A percentile compares a stretch with the other conserved stretches of the same genome.
phyloP scores from a whole-genome alignment of 2,113 vertebrate species.

The Alectura lathami region DNA sequence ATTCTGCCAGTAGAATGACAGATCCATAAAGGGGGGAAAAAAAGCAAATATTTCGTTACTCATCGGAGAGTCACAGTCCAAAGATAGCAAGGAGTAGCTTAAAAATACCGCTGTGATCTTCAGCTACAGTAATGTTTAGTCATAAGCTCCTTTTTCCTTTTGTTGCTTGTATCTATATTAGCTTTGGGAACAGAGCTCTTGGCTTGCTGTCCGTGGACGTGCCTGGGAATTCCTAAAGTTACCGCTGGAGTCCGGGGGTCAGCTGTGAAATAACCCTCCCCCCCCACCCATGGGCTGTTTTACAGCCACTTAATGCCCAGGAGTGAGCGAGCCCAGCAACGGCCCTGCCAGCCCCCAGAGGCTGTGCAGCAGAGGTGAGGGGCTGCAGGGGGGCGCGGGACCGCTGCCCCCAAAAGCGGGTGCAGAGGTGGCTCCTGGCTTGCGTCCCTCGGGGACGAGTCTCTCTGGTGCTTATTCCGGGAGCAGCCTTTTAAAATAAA shows the following conservation, averaged over 20 bases:
- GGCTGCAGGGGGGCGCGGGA: too few species aligned
- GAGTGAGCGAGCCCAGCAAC: neutral
- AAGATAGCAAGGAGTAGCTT: constrained; percentile 12
- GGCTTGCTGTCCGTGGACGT: neutral
- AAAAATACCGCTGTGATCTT: constrained; percentile 31
- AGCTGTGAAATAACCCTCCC: neutral
- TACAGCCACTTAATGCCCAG: rapidly evolving
- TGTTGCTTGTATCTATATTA: neutral
- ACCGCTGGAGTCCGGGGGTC: neutral
- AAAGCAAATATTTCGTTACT: constrained; percentile 69
- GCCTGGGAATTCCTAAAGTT: constrained; percentile 26
- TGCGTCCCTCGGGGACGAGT: rapidly evolving
- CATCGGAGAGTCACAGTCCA: constrained; percentile 38
- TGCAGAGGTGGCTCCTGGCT: rapidly evolving
- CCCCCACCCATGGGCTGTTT: rapidly evolving
- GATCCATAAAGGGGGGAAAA: constrained; percentile 55
- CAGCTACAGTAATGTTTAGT: constrained; percentile 15
- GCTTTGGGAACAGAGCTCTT: neutral
- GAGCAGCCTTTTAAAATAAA: neutral
- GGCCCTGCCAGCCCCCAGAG: neutral
- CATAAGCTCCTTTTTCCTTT: constrained; percentile 34
- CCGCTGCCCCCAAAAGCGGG: rapidly evolving
- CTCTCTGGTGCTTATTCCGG: rapidly evolving
- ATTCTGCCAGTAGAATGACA: constrained; percentile 68
- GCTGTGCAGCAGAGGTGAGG: neutral